phyloP scores from a whole-genome alignment of 2,888 invertebrate genomes.

The Nomada ruficornis region DNA sequence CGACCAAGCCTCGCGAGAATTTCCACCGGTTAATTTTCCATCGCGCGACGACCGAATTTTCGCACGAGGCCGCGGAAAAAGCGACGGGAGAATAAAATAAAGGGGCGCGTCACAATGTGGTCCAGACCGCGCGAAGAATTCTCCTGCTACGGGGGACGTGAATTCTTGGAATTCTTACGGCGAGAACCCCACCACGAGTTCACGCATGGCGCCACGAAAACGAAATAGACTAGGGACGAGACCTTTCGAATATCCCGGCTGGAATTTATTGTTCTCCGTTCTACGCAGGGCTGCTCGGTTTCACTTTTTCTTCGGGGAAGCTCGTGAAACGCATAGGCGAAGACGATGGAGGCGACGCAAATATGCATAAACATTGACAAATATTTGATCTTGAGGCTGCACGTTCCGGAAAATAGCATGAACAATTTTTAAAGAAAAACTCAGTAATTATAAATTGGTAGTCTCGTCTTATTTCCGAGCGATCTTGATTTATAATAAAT shows the following conservation, averaged over 20 bases:
- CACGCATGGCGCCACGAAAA: slow-evolving; percentile 44
- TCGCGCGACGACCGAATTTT: slow-evolving; percentile 18
- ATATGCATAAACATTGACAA: too few relatives aligned
- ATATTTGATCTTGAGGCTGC: too few relatives aligned
- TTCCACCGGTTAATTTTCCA: slow-evolving; percentile 16
- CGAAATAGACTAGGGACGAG: slow-evolving; percentile 23
- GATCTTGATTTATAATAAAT: too few relatives aligned
- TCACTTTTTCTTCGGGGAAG: not conserved
- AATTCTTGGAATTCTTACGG: slow-evolving; percentile 65
- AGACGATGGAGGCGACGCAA: too few relatives aligned
- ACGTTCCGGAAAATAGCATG: too few relatives aligned
- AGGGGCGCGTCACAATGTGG: slow-evolving; percentile 42
- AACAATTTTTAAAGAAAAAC: too few relatives aligned
- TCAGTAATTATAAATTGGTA: too few relatives aligned
- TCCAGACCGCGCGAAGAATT: slow-evolving; percentile 46
- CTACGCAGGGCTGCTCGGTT: not conserved
- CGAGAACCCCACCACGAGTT: slow-evolving; percentile 38
- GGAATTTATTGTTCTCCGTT: slow-evolving; percentile 7
- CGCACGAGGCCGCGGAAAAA: slow-evolving; percentile 23
- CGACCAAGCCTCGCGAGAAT: slow-evolving; percentile 13
- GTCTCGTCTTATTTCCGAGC: too few relatives aligned
- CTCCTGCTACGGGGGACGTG: slow-evolving; percentile 50
- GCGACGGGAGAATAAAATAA: slow-evolving; percentile 31
- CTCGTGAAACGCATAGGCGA: too few relatives aligned
- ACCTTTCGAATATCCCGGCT: slow-evolving; percentile 36